Evolutionary conservation across 2,113 vertebrate species (phyloP).

Genomic region (Callithrix jacchus): DNA sequence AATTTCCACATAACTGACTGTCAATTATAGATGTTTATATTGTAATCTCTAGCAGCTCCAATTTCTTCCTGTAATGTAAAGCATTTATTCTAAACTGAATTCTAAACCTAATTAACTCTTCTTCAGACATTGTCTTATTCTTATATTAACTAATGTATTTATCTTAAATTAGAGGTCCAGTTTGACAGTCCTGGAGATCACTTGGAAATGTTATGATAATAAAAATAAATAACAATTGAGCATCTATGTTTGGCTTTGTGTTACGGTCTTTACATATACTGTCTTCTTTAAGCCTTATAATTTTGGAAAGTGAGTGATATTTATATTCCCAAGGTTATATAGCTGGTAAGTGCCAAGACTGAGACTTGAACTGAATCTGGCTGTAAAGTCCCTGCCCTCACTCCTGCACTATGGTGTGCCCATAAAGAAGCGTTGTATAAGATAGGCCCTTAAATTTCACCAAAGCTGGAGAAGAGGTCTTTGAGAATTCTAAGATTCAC

Average conservation of each 20-base stretch:
- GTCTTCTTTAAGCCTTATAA: not conserved
- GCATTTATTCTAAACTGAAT: constrained; percentile 36
- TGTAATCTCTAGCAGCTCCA: not conserved
- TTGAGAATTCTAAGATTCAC: constrained; percentile 22
- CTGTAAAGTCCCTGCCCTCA: not conserved
- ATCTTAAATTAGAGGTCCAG: not conserved
- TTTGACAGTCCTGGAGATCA: not conserved
- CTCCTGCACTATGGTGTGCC: not conserved
- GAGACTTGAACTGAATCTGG: not conserved
- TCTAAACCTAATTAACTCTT: constrained; percentile 33
- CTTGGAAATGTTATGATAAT: not conserved
- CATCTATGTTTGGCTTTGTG: not conserved
- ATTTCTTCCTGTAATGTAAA: not conserved
- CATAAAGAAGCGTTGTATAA: not conserved
- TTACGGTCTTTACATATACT: not conserved
- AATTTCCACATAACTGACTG: not conserved
- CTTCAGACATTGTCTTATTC: not conserved
- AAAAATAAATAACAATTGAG: not conserved
- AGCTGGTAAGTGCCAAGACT: not conserved
- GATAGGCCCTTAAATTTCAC: not conserved
- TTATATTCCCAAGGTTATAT: not conserved
- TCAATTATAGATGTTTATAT: constrained; percentile 17
- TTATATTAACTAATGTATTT: not conserved
- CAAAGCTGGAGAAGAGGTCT: not conserved
- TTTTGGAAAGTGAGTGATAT: not conserved